These are phyloP conservation scores for Rousettus madagascariensis DNA, from an alignment of 2,797 vertebrate genomes.

Conservation along the genomic window DNA sequence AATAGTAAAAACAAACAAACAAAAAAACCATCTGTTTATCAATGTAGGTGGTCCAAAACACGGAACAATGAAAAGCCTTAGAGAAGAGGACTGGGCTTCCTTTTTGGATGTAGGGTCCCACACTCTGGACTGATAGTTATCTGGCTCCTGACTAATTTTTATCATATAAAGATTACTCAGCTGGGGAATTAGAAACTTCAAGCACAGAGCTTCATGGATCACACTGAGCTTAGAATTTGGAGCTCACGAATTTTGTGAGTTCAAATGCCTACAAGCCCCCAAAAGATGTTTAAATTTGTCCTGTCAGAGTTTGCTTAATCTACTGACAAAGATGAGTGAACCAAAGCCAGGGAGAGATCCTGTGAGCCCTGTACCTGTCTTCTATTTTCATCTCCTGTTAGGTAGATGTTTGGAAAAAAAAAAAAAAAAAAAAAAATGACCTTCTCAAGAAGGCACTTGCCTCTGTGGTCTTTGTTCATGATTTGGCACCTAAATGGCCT, in stretches of 20 bases:
- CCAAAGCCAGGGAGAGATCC: not conserved
- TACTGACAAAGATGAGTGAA: not conserved
- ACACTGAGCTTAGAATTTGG: not conserved
- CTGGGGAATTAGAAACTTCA: not conserved
- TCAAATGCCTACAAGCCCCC: not conserved
- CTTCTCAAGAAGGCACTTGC: not conserved
- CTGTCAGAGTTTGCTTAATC: not conserved
- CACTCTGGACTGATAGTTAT: accelerated
- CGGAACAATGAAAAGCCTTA: accelerated
- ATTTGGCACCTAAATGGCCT: not conserved
- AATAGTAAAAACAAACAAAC: not conserved
- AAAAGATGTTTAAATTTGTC: not conserved
- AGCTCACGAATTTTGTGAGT: not conserved
- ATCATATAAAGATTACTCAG: not conserved
- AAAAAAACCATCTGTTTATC: not conserved
- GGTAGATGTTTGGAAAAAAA: not conserved
- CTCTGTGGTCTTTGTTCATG: not conserved
- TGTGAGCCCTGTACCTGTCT: not conserved
- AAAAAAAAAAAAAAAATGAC: not conserved
- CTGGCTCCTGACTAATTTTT: not conserved
- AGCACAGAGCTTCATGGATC: not conserved
- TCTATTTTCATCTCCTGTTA: not conserved
- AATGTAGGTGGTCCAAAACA: not conserved
- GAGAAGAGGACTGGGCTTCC: not conserved
- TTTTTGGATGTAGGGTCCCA: not conserved